A percentile compares a stretch with the other conserved stretches of the same genome.
Conservation (phyloP, 2,113 vertebrate species). For the Speoplatyrhinus poulsoni region DNA sequence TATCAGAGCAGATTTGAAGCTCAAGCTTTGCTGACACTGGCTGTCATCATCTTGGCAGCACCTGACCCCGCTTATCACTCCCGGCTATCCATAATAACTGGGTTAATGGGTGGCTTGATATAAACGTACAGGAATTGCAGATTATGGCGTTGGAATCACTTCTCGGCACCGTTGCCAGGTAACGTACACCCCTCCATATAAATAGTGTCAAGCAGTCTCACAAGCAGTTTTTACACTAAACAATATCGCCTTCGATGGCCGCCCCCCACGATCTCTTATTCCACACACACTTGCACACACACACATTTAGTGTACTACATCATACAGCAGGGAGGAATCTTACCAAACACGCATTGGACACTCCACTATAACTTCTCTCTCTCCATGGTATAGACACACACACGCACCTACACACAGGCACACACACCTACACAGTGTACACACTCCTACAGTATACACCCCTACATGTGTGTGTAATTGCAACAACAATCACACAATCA, state of each 20-base stretch:
- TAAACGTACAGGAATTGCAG: too few relatives aligned
- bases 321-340: slow-evolving; percentile 53
- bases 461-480: background rate
- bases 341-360: slow-evolving; percentile 42
- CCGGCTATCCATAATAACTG: too few relatives aligned
- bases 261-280: background rate
- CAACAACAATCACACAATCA: slow-evolving; percentile 9
- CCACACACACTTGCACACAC: slow-evolving; percentile 16
- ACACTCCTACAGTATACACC: slow-evolving; percentile 5
- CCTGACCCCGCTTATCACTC: too few relatives aligned
- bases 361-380: slow-evolving; percentile 62
- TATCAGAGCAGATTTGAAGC: too few relatives aligned
- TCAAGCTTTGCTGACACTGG: too few relatives aligned
- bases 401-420: background rate
- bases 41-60: too few relatives aligned
- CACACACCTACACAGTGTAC: background rate
- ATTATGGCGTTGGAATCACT: too few relatives aligned
- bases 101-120: too few relatives aligned
- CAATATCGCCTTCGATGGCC: slow-evolving; percentile 50
- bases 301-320: slow-evolving; percentile 62
- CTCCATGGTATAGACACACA: background rate
- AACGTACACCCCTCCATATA: slow-evolving; percentile 2
- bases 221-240: slow-evolving; percentile 36
- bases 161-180: background rate
- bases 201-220: slow-evolving; percentile 34